A percentile compares a stretch with the other conserved stretches of the same genome.
phyloP scores from a whole-genome alignment of 30 jellyfish, hydroid and myxozoan species.

The Hydractinia symbiolongicarpus region DNA sequence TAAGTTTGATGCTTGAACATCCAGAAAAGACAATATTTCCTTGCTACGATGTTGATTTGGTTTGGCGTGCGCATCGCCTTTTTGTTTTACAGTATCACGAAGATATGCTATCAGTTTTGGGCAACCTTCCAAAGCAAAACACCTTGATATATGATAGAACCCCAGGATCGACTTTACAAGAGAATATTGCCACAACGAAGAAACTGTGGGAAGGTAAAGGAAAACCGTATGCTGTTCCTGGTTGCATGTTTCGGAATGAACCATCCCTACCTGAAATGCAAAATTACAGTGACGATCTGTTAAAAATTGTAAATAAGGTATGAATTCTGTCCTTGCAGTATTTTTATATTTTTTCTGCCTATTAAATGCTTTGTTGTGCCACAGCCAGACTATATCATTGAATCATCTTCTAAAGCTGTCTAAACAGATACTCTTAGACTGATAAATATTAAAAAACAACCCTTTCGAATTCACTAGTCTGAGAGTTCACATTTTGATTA shows the following conservation, averaged over 20 bases:
- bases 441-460: no score
- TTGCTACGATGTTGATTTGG: constrained; percentile 65
- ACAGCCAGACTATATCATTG: no score
- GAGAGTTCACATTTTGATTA: no score
- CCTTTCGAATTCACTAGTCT: no score
- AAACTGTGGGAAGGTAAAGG: constrained; percentile 51
- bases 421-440: no score
- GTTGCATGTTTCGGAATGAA: constrained; percentile 86
- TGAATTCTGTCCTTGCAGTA: no score
- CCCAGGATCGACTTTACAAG: constrained; percentile 51
- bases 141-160: constrained; percentile 48
- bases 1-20: constrained; percentile 42
- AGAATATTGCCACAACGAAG: constrained; percentile 43
- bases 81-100: constrained; percentile 33
- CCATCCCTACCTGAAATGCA: constrained; percentile 47
- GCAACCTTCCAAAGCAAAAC: constrained; percentile 51
- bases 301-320: no score
- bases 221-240: constrained; percentile 64
- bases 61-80: constrained; percentile 87
- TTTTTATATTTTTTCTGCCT: no score
- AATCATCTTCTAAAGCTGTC: no score
- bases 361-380: no score
- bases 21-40: constrained; percentile 70
- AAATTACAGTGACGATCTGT: no score
- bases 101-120: constrained; percentile 49